Conservation (phyloP, 2,797 vertebrate species). For the Pogoniulus pusillus region DNA sequence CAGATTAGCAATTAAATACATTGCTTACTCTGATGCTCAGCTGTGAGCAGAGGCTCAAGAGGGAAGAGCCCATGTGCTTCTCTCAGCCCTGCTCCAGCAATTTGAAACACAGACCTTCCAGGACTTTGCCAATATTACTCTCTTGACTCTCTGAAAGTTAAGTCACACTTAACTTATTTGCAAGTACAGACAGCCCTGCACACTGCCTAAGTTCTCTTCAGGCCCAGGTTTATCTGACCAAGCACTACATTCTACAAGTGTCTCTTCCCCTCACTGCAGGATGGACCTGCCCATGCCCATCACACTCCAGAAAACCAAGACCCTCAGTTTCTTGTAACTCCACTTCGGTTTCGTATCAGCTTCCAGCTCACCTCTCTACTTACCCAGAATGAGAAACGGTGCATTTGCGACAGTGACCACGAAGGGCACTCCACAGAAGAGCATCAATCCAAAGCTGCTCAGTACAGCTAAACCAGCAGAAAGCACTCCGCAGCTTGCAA, state of each 20-base stretch:
- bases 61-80: too few relatives aligned
- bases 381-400: constrained; percentile 88
- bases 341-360: neutral
- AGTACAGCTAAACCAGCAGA: constrained; percentile 82
- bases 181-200: too few relatives aligned
- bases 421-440: constrained; percentile 82
- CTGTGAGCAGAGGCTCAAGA: neutral
- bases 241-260: too few relatives aligned
- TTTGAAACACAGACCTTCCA: too few relatives aligned
- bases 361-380: constrained; percentile 8
- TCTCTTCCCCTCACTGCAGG: neutral
- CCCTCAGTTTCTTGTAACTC: neutral
- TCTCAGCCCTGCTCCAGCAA: too few relatives aligned
- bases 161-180: too few relatives aligned
- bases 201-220: too few relatives aligned
- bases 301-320: neutral
- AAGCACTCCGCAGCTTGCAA: constrained; percentile 81
- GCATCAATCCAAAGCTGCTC: constrained; percentile 83
- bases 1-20: constrained; percentile 6
- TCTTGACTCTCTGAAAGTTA: too few relatives aligned
- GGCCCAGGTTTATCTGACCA: too few relatives aligned
- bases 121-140: too few relatives aligned
- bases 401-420: constrained; percentile 84
- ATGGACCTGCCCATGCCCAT: accelerated
- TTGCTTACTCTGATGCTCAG: neutral